Evolutionary conservation across 2,797 vertebrate species (phyloP), one percentile per base, ranked within the genome.

Genomic region (Anableps anableps): DNA sequence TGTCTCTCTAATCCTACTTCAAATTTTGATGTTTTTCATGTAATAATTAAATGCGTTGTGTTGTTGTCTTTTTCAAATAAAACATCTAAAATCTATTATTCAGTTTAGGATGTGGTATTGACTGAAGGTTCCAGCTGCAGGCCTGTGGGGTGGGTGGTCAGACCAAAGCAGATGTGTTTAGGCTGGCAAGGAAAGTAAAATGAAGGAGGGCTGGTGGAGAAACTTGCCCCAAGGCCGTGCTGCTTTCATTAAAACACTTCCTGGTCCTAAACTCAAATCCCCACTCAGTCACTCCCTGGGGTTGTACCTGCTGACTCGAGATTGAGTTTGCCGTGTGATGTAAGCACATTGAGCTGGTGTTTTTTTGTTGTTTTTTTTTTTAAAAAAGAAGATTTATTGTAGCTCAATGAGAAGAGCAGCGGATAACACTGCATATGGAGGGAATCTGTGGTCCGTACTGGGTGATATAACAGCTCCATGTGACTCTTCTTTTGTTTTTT

Each of bases 121-220:
- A 81, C 36, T 80, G 13, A 78, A 75, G 11, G 58, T 80, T 85
- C n/a, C 85, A 80, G 87, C 89, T 91, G 86, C 34, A 68, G 23
- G 62, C 38, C 55, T 19, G 50, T 77, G 82, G 82, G 83, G 80
- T 43, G 62, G 58, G 83, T 75, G 84, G 84, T 86, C 87, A 85
- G 88, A 36, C 72, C 55, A 23, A 83, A 86, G 91, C 92, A 94
- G 90, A 94, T 94, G 93, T 95, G 91, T 94, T 92, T 92, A 85
- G 93, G 87, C 89, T 95, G 91, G 92, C 91, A 91, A 81, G 68
- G 76, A 90, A 86, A 87, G 86, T 76, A 73, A 88, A 82, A 87
- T 58, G 74, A 76, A 86, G 88, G 86, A 81, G 86, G 80, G 81
- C 81, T 80, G 74, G 83, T 68, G 83, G 79, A 78, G 82, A 79